Evolutionary conservation across 2,888 invertebrate species (phyloP).

Genomic region (Gymnoscelis rufifasciata): DNA sequence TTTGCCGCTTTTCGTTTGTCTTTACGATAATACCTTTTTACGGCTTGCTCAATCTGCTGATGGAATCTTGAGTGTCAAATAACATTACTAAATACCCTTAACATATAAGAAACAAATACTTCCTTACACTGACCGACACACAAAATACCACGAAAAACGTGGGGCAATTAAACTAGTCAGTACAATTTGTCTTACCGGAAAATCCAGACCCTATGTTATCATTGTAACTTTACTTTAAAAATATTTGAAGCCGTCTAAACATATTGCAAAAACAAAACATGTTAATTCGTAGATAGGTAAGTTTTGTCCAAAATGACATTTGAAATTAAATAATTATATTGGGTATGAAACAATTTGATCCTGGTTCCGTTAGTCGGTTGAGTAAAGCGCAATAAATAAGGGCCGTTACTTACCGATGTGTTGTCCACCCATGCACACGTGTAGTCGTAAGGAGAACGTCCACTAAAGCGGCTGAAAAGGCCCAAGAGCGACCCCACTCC

Average conservation of each 20-base stretch:
- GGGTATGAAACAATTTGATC: constrained; percentile 23
- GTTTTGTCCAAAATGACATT: too few relatives aligned
- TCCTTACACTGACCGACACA: not conserved
- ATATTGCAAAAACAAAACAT: too few relatives aligned
- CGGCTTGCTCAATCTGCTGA: constrained; percentile 57
- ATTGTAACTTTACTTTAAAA: too few relatives aligned
- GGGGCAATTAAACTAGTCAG: too few relatives aligned
- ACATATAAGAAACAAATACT: not conserved
- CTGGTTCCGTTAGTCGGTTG: constrained; percentile 47
- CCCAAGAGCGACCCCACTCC: constrained; percentile 79
- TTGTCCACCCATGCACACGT: constrained; percentile 79
- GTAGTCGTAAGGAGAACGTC: constrained; percentile 80
- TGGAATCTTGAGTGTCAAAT: constrained; percentile 31
- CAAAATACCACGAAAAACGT: too few relatives aligned
- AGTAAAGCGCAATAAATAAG: constrained; percentile 47
- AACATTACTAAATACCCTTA: not conserved
- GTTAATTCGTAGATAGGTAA: too few relatives aligned
- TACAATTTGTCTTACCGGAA: too few relatives aligned
- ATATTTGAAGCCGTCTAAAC: too few relatives aligned
- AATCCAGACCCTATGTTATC: too few relatives aligned
- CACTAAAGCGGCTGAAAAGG: constrained; percentile 79
- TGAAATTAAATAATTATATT: too few relatives aligned
- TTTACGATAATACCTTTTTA: constrained; percentile 44
- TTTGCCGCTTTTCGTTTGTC: constrained; percentile 71
- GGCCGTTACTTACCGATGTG: constrained; percentile 72